Evolutionary conservation across 2,113 vertebrate species (phyloP), one percentile per base, ranked within the genome.

Genomic region (Smithornis capensis): DNA sequence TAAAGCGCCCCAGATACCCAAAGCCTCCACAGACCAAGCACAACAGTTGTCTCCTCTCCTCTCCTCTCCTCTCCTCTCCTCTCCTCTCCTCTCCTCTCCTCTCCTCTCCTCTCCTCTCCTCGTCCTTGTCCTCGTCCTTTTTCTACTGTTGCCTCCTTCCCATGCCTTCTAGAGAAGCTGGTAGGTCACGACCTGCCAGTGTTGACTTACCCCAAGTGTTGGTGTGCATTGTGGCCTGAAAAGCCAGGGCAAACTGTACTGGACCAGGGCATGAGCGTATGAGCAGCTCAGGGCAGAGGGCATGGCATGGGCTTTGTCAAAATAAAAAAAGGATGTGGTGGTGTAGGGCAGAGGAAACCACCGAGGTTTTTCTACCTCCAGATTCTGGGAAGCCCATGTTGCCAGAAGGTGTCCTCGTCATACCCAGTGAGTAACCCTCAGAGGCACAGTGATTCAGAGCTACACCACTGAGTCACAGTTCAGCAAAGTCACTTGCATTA

Each of bases 151-250:
- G 24, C 44, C 33, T 91, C 49, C 31, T 68, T 56, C 69, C 17
- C 22, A 10, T 11, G 18, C 22, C 57, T 85, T 75, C 53, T 45
- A 24, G 17, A 55, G 79, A 17, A 76, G 7, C 33, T 37, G 27
- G 12, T 27, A 31, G 29, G 18, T 81, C 3, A 2, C 77, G 42
- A 37, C 76, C 45, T 53, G 25, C 31, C n/a, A 28, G 31, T 4
- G 25, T 22, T 88, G 52, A 28, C 62, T 15, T 28, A 4, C 8
- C 22, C 52, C 1, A 3, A 14, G 42, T 12, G 9, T 5, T 60
- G 59, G 7, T 1, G 33, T 33, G 50, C 2, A 1, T 17, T 86
- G 44, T 60, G 21, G 14, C 0, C 0, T 35, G 64, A 53, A 63
- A 44, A 42, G 35, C 60, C 44, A 64, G 70, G 75, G 24, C n/a